These are phyloP conservation scores for Chelon labrosus DNA, from an alignment of 2,797 vertebrate species.

Conservation along the genomic window DNA sequence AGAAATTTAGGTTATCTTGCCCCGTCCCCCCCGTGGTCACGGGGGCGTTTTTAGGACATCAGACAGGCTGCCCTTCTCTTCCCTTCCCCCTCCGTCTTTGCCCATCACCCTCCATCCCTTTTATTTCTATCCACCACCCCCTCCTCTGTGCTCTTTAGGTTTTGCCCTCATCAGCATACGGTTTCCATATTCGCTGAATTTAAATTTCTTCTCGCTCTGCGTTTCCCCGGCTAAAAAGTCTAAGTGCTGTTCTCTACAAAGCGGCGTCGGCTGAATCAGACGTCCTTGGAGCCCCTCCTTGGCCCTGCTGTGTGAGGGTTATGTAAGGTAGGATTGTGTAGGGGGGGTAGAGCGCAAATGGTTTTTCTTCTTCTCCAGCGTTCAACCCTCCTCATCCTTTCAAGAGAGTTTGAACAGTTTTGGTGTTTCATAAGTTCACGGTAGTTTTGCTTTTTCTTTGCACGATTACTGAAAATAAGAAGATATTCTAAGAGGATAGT, in stretches of 20 bases:
- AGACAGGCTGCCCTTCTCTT: slow-evolving; percentile 44
- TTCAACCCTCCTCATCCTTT: neutral
- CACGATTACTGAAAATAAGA: neutral
- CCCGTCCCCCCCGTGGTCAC: slow-evolving; percentile 18
- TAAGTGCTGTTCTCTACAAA: slow-evolving; percentile 19
- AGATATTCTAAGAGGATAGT: too few species aligned
- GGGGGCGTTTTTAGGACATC: slow-evolving; percentile 58
- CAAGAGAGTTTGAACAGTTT: neutral
- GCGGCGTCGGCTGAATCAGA: slow-evolving; percentile 24
- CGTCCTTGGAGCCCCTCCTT: slow-evolving; percentile 13
- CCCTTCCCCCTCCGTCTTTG: slow-evolving; percentile 47
- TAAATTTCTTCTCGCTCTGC: slow-evolving; percentile 2
- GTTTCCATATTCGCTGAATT: slow-evolving; percentile 38
- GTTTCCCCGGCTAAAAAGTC: neutral
- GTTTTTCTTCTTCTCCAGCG: neutral
- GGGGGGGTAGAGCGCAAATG: neutral
- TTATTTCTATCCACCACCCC: slow-evolving; percentile 2
- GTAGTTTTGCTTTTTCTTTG: neutral
- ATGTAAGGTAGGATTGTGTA: slow-evolving; percentile 37
- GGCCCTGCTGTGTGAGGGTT: slow-evolving; percentile 28
- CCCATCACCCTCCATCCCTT: slow-evolving; percentile 17
- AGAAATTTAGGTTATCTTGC: slow-evolving; percentile 44
- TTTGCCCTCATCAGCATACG: slow-evolving; percentile 36
- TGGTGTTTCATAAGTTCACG: neutral
- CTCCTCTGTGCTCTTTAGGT: slow-evolving; percentile 15